Evolutionary conservation across 2,113 vertebrate genomes (phyloP).

Genomic region (Notarius quadriscutis): DNA sequence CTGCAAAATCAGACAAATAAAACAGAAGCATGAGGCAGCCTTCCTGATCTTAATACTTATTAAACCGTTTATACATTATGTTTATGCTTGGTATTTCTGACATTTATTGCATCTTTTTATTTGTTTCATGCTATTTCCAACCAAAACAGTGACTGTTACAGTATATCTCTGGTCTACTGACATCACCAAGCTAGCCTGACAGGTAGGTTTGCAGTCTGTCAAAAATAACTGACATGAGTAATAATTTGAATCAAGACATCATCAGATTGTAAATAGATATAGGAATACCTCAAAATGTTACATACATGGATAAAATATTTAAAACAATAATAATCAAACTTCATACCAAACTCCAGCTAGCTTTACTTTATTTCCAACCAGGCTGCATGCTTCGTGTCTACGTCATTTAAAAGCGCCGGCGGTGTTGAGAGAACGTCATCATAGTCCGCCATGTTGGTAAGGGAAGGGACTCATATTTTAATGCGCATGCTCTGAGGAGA

Average conservation of each 20-base stretch:
- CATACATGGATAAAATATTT: neutral
- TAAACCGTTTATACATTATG: neutral
- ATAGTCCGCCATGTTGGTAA: conserved; percentile 36
- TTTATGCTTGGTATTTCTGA: neutral
- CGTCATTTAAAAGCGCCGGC: conserved; percentile 44
- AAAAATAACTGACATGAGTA: neutral
- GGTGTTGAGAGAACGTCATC: neutral
- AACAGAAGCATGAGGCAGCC: neutral
- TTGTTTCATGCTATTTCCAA: neutral
- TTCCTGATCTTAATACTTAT: neutral
- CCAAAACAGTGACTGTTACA: neutral
- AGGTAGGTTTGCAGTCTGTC: neutral
- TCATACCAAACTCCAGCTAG: conserved; percentile 21
- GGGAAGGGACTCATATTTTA: neutral
- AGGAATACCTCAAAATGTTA: neutral
- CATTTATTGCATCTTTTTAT: neutral
- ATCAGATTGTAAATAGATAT: neutral
- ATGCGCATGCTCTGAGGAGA: neutral
- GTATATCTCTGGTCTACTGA: neutral
- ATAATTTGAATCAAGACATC: neutral
- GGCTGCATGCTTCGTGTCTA: neutral
- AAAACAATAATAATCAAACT: neutral
- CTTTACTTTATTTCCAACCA: conserved; percentile 11
- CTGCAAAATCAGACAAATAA: neutral
- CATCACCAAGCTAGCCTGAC: conserved; percentile 1